Conservation (phyloP, 2,113 vertebrate species). For the Fregata magnificens region DNA sequence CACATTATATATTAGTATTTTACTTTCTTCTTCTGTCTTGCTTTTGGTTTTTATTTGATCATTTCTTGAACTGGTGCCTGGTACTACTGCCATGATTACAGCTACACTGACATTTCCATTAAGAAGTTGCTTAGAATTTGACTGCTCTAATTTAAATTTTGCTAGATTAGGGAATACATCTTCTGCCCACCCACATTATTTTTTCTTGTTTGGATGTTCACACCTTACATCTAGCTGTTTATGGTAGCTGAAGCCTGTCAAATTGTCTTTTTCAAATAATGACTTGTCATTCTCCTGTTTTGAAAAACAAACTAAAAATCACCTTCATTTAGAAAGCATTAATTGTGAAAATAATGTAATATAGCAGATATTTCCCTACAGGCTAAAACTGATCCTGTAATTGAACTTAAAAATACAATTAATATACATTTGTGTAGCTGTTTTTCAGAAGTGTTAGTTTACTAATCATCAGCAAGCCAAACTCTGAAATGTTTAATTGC, state of each 20-base stretch:
- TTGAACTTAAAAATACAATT: neutral
- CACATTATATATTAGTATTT: neutral
- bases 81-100: neutral
- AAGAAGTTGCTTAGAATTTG: neutral
- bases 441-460: neutral
- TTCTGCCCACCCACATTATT: neutral
- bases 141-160: neutral
- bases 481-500: neutral
- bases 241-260: neutral
- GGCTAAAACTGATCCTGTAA: neutral
- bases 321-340: neutral
- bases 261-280: neutral
- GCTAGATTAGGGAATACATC: neutral
- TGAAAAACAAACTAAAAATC: neutral
- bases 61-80: neutral
- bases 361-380: neutral
- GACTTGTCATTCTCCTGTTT: neutral
- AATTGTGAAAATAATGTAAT: neutral
- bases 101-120: neutral
- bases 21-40: neutral
- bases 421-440: neutral
- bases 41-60: neutral
- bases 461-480: neutral
- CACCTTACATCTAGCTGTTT: slow-evolving; percentile 10
- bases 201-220: slow-evolving; percentile 6